Percentiles rank a stretch among this genome's conserved stretches.
Conservation (phyloP, 2,888 invertebrate genomes). For the Orthonevra nobilis region DNA sequence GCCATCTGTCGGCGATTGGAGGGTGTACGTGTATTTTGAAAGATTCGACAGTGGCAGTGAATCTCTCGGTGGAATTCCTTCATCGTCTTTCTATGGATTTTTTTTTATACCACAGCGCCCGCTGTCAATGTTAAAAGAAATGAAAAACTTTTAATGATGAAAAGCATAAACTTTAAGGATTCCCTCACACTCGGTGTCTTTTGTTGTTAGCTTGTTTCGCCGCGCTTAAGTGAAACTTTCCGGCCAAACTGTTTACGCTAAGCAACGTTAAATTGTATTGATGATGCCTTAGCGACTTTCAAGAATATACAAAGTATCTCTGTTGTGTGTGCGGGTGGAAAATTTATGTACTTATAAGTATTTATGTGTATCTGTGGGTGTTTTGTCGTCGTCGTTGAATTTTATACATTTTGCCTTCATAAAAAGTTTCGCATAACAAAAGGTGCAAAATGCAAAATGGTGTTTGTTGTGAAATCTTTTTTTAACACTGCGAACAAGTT, state of each 20-base stretch:
- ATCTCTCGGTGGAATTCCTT: conserved; percentile 14
- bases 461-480: conserved; percentile 53
- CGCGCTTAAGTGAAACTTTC: conserved; percentile 43
- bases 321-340: conserved; percentile 1
- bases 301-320: conserved; percentile 59
- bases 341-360: too few relatives aligned
- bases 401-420: conserved; percentile 35
- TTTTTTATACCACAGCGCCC: neutral
- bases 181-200: conserved; percentile 1
- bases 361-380: conserved; percentile 40
- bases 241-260: conserved; percentile 66
- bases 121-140: conserved; percentile 69
- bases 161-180: conserved; percentile 77
- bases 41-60: conserved; percentile 34
- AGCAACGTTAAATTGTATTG: conserved; percentile 69
- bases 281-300: conserved; percentile 66
- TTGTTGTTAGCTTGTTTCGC: neutral
- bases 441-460: conserved; percentile 68
- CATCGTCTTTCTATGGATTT: neutral
- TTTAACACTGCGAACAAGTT: conserved; percentile 26
- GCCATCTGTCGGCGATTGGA: conserved; percentile 35
- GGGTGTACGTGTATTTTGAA: too few relatives aligned
- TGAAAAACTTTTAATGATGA: conserved; percentile 78
- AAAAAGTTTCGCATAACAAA: conserved; percentile 59
- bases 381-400: conserved; percentile 51